These are phyloP conservation scores for Agelastica alni DNA, from an alignment of 2,888 invertebrate genomes.

Conservation along the genomic window DNA sequence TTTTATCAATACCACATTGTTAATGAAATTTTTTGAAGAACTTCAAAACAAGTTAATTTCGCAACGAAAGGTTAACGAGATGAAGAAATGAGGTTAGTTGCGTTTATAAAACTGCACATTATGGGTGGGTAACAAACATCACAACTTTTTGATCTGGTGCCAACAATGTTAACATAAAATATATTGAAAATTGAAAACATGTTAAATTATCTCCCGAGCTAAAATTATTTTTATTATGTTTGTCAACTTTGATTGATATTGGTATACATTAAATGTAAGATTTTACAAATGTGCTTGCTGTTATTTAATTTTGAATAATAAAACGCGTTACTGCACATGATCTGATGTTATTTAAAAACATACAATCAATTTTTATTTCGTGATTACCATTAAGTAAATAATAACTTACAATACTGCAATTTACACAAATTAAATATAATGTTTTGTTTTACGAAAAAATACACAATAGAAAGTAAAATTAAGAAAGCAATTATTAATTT, in stretches of 20 bases:
- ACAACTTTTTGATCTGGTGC: constrained; percentile 23
- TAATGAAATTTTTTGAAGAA: background rate
- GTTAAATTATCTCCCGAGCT: constrained; percentile 14
- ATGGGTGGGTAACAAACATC: constrained; percentile 15
- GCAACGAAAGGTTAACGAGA: constrained; percentile 12
- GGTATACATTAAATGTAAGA: background rate
- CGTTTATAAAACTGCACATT: constrained; percentile 18
- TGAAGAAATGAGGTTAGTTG: constrained; percentile 15
- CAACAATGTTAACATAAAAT: constrained; percentile 21
- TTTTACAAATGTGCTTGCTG: too few relatives aligned
- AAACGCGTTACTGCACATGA: too few relatives aligned
- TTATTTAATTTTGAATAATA: too few relatives aligned
- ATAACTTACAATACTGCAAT: too few relatives aligned
- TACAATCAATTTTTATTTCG: too few relatives aligned
- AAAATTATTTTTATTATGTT: constrained; percentile 22
- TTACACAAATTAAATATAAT: too few relatives aligned
- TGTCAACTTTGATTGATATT: constrained; percentile 15
- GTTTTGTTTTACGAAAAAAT: too few relatives aligned
- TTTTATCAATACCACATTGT: too few relatives aligned
- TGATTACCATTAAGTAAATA: too few relatives aligned
- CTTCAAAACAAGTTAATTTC: background rate
- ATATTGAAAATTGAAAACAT: constrained; percentile 23
- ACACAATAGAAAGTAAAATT: too few relatives aligned
- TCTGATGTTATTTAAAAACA: too few relatives aligned
- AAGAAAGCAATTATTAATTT: too few relatives aligned